A percentile compares a stretch with the other conserved stretches of the same genome.
Evolutionary conservation across 1,140 invertebrate species (phyloP).

Genomic region (Paralvinella palmiformis): DNA sequence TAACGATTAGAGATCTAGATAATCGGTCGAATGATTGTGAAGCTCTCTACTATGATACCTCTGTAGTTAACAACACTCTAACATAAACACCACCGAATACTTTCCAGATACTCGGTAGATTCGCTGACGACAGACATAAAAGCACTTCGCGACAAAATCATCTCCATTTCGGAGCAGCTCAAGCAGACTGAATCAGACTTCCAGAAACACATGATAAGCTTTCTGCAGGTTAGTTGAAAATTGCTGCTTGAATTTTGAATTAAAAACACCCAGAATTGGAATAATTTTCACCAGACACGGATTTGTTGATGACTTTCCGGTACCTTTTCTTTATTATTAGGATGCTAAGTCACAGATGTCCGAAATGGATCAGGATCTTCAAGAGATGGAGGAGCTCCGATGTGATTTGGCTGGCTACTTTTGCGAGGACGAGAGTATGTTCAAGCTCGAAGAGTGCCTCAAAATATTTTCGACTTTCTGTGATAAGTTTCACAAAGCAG

Average conservation of each 20-base stretch:
- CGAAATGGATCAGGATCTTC: slow-evolving; percentile 70
- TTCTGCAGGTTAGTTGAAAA: slow-evolving; percentile 35
- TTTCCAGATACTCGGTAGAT: slow-evolving; percentile 40
- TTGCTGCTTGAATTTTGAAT: background rate
- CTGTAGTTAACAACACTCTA: background rate
- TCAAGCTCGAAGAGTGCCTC: slow-evolving; percentile 48
- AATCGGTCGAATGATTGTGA: no score
- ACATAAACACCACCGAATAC: background rate
- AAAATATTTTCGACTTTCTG: slow-evolving; percentile 41
- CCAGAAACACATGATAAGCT: slow-evolving; percentile 36
- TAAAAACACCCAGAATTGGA: background rate
- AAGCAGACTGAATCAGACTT: slow-evolving; percentile 31
- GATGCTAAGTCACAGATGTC: slow-evolving; percentile 73
- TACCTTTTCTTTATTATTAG: slow-evolving; percentile 47
- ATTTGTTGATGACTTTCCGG: background rate
- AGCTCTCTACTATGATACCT: no score
- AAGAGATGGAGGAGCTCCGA: slow-evolving; percentile 65
- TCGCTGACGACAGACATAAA: slow-evolving; percentile 33
- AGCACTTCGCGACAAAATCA: slow-evolving; percentile 33
- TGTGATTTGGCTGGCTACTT: slow-evolving; percentile 37
- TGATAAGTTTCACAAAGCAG: slow-evolving; percentile 24
- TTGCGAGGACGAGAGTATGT: slow-evolving; percentile 43
- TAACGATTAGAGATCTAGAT: background rate
- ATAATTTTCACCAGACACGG: background rate
- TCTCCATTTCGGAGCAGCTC: slow-evolving; percentile 33